Evolutionary conservation across 2,113 vertebrate species (phyloP).

Genomic region (Corvus cornix): DNA sequence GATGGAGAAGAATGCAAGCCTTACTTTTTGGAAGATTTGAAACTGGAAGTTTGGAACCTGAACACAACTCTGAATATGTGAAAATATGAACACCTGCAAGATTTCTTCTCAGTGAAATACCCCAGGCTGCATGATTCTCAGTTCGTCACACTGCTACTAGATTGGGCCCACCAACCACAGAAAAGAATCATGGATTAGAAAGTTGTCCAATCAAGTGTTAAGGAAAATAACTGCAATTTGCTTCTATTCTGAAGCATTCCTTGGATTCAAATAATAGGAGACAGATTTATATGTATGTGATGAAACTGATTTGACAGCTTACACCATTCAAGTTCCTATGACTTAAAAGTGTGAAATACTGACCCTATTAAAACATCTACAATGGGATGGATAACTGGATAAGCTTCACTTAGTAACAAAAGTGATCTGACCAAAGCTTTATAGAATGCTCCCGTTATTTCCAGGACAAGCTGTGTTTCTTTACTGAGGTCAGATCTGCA

Average conservation of each 20-base stretch:
- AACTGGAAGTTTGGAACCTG: background rate
- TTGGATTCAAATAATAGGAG: background rate
- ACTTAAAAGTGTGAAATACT: background rate
- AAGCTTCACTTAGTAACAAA: background rate
- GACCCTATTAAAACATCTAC: background rate
- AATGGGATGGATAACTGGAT: background rate
- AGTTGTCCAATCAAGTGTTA: background rate
- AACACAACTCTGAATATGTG: background rate
- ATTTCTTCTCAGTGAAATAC: background rate
- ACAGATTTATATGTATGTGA: background rate
- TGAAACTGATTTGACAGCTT: background rate
- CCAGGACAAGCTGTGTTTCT: background rate
- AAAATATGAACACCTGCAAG: background rate
- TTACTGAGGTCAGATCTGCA: background rate
- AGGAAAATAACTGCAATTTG: background rate
- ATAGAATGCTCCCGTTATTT: background rate
- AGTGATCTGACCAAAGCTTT: background rate
- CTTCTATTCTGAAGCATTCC: background rate
- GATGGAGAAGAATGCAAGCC: background rate
- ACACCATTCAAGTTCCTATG: background rate
- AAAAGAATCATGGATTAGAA: background rate
- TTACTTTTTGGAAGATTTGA: background rate
- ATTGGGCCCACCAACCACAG: background rate
- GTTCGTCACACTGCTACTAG: background rate
- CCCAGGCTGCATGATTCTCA: background rate